Percentiles rank a stretch among this genome's conserved stretches.
Evolutionary conservation across 1,140 invertebrate genomes (phyloP).

Genomic region (Glossosoma conforme): DNA sequence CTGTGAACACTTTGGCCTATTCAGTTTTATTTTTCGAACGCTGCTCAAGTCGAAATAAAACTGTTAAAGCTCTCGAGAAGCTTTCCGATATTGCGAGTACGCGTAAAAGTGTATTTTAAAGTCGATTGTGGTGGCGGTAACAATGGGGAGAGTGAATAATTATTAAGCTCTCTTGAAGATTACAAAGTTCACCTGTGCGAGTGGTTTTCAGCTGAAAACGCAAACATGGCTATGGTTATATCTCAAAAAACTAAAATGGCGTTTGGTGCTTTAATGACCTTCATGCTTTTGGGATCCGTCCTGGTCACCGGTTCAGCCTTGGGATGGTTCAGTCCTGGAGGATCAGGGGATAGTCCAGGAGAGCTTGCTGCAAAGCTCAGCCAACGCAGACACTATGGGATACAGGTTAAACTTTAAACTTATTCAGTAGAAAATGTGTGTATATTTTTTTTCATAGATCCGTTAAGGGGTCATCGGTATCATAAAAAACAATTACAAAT

Average conservation of each 20-base stretch:
- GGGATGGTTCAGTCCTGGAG: constrained; percentile 41
- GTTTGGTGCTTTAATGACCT: constrained; percentile 46
- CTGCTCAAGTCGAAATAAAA: constrained; percentile 11
- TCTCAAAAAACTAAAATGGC: constrained; percentile 54
- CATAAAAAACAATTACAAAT: too few species aligned
- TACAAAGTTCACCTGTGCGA: not conserved
- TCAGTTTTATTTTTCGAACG: constrained; percentile 23
- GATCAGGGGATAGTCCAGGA: constrained; percentile 17
- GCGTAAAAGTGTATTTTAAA: too few species aligned
- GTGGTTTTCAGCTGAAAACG: not conserved
- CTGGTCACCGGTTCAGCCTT: constrained; percentile 52
- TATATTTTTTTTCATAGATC: too few species aligned
- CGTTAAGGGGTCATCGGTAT: too few species aligned
- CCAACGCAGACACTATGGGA: constrained; percentile 26
- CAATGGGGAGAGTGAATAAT: not conserved
- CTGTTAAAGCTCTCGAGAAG: not conserved
- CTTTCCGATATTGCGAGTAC: not conserved
- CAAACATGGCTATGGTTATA: constrained; percentile 57
- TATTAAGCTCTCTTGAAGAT: not conserved
- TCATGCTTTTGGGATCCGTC: constrained; percentile 50
- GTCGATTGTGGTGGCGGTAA: too few species aligned
- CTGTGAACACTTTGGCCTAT: constrained; percentile 6
- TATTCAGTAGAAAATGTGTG: too few species aligned
- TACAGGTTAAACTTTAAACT: constrained; percentile 24
- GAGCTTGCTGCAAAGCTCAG: constrained; percentile 29